Base-by-base conservation (phyloP, 2,797 vertebrate genomes). In the Smutsia gigantea region DNA sequence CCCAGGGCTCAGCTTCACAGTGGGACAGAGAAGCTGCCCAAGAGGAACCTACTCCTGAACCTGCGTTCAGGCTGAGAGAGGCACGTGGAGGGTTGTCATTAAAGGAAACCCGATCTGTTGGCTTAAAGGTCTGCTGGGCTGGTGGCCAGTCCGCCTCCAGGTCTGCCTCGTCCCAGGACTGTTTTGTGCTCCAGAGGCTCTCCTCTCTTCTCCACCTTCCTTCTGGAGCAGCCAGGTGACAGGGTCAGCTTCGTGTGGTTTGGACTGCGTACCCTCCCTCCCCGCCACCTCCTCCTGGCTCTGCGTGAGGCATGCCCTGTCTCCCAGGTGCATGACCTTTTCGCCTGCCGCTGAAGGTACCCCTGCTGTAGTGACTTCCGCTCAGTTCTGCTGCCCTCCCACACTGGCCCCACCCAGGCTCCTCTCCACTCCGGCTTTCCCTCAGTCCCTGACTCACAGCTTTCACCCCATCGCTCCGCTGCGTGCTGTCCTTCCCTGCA, bases 381-480 rank as follows among this genome's bases (percentile, higher is more conserved):
- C 8, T 39, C 34, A 15, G 21, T 27, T 42, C 46, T 68, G 25
- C 25, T 75, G 46, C 61, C 51, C 68, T 83, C 17, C 17, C 49
- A 53, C 2, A 14, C 14, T 14, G 53, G 49, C 57, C 77, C 10
- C 37, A 23, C 63, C 17, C 59, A 27, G 66, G 55, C 29, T 83
- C 19, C 11, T 61, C 57, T 63, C 17, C 15, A 27, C 4, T 57
- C 23, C 12, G 39, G 21, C 68, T 42, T 31, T 72, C 46, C 42
- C 14, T 63, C 19, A 7, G 85, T 15, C 61, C 15, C 55, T 66
- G 29, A 14, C 55, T 34, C 53, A 13, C 77, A 27, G 11, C 63
- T 12, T 77, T 39, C 0, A 0, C 7, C 21, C 3, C 19, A 1
- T 27, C 19, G 17, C 53, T 34, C 49, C 6, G 5, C 34, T 46